Base-by-base conservation (phyloP, 2,888 invertebrate genomes). In the Clepsis dumicolana region DNA sequence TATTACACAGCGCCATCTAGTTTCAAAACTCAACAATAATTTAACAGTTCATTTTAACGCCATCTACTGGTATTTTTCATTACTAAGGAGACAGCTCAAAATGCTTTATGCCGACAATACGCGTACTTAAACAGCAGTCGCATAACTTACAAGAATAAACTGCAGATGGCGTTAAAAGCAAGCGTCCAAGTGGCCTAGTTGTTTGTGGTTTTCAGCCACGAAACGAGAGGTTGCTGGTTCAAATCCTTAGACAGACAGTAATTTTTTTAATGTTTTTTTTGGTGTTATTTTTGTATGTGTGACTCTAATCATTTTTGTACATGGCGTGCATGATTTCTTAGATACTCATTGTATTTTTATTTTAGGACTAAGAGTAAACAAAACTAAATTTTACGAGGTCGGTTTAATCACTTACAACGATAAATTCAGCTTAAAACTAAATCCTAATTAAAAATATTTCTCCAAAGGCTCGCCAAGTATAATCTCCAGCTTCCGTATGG, bases 391-490 rank as follows among this genome's bases (percentile, higher is more conserved):
- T n/a, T n/a, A n/a, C n/a, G n/a, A n/a, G n/a, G n/a, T n/a, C n/a
- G n/a, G n/a, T n/a, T 21, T 48, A 21, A 48, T 21, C 48, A 21
- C 21, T 21, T 48, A 21, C 0, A 25, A 52, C 24, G 24, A 50
- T 12, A 50, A 29, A 32, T 62, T 53, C 29, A 25, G 18, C 8
- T 60, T 56, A 50, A 41, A 5, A 14, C 29, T 52, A 27, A 14
- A 14, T 38, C n/a, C 1, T 32, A 29, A 16, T 90, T 95, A 97
- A 80, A 98, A 96, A 89, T 97, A 97, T 94, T 97, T 97, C 84
- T 98, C 97, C 32, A 99, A 92, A 0, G 98, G 97, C 91, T 99
- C 98, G 3, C 98, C 98, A 0, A 98, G 93, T 77, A 98, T 96
- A 69, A 95, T 95, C 84, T 99, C 98, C 75, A 99, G 94, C 75